Conservation (phyloP, 1,140 invertebrate species). For the Bombus impatiens region DNA sequence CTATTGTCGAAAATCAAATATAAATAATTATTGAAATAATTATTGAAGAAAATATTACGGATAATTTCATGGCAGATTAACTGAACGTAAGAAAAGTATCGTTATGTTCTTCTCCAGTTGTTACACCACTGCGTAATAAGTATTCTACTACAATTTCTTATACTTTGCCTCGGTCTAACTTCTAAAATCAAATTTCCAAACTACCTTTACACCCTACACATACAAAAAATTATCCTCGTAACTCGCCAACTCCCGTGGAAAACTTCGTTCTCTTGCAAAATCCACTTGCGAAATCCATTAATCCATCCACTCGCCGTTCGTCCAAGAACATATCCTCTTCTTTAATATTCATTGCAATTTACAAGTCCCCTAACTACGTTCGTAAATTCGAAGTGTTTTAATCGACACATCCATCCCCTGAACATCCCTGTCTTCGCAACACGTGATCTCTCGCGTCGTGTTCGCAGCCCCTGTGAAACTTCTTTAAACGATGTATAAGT, state of each 20-base stretch:
- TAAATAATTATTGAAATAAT: too few species aligned
- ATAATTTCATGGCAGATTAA: too few species aligned
- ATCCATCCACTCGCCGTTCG: background rate
- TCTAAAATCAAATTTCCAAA: background rate
- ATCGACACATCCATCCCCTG: background rate
- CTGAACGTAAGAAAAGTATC: background rate
- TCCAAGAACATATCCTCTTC: background rate
- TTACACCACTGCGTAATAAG: background rate
- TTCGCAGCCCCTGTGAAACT: background rate
- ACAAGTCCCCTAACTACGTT: background rate
- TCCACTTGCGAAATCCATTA: background rate
- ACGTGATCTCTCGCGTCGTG: too few species aligned
- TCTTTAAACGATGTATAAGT: too few species aligned
- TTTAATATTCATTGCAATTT: background rate
- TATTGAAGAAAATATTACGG: too few species aligned
- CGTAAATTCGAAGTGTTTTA: constrained; percentile 5
- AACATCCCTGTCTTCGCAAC: background rate
- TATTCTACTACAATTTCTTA: background rate
- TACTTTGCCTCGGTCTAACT: background rate
- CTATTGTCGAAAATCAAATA: too few species aligned
- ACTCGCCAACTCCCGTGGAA: background rate
- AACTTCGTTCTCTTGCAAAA: background rate
- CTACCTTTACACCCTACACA: too few species aligned
- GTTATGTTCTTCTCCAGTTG: background rate
- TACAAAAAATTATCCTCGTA: too few species aligned